Evolutionary conservation across 1,140 invertebrate genomes (phyloP).

Genomic region (Brachionus manjavacas): DNA sequence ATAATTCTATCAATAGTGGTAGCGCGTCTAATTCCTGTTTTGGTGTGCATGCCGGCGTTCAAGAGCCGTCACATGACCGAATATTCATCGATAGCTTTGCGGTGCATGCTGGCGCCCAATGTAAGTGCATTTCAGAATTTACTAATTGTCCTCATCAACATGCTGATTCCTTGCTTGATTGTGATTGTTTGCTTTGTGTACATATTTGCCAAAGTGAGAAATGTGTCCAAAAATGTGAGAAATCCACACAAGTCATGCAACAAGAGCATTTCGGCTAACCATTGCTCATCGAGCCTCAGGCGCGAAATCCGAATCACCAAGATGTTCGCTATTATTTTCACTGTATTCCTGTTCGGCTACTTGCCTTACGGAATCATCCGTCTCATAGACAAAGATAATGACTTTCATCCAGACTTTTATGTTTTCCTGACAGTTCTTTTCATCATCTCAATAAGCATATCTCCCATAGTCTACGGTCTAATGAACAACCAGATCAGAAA

Average conservation of each 20-base stretch:
- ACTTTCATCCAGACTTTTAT: conserved; percentile 53
- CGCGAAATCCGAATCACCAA: conserved; percentile 57
- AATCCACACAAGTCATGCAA: conserved; percentile 39
- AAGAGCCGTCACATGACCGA: conserved; percentile 50
- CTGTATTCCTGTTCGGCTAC: conserved; percentile 54
- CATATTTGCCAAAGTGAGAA: conserved; percentile 54
- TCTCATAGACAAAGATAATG: conserved; percentile 48
- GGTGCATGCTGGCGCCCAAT: conserved; percentile 52
- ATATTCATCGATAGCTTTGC: conserved; percentile 52
- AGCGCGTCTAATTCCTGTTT: conserved; percentile 51
- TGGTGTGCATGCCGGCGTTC: conserved; percentile 52
- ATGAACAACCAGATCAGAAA: conserved; percentile 54
- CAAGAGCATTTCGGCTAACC: not conserved
- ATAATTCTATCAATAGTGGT: conserved; percentile 51
- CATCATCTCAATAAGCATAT: conserved; percentile 53
- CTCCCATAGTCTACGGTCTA: conserved; percentile 54
- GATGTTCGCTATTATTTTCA: conserved; percentile 57
- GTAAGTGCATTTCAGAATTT: conserved; percentile 51
- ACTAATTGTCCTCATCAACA: conserved; percentile 51
- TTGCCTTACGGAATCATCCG: conserved; percentile 54
- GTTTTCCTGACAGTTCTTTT: conserved; percentile 55
- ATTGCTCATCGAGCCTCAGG: not conserved
- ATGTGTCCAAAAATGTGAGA: conserved; percentile 43
- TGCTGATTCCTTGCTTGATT: conserved; percentile 54
- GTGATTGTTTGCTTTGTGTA: conserved; percentile 54